Evolutionary conservation across 2,113 vertebrate genomes (phyloP).

Genomic region (Taurulus bubalis): DNA sequence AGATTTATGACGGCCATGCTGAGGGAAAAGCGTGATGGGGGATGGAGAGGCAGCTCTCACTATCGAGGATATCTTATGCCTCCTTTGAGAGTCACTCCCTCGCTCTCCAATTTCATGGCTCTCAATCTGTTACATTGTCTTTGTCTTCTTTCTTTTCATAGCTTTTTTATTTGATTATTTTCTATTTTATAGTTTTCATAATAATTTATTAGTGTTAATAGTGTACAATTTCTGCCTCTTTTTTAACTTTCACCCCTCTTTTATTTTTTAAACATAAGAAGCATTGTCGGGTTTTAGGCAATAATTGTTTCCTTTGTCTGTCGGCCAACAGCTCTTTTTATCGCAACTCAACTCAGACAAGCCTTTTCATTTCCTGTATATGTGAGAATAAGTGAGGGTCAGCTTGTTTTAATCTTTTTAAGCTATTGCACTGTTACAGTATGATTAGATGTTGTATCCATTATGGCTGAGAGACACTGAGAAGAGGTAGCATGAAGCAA

Average conservation of each 20-base stretch:
- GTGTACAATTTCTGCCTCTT: not conserved
- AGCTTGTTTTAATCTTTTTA: conserved; percentile 12
- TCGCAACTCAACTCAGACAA: conserved; percentile 23
- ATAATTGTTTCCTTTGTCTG: conserved; percentile 54
- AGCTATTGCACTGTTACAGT: conserved; percentile 1
- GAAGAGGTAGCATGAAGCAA: not conserved
- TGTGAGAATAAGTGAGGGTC: conserved; percentile 18
- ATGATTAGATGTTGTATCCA: conserved; percentile 12
- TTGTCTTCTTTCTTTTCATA: conserved; percentile 26
- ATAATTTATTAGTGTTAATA: conserved; percentile 8
- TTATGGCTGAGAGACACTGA: conserved; percentile 4
- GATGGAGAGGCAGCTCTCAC: conserved; percentile 54
- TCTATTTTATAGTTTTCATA: conserved; percentile 19
- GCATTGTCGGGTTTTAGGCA: conserved; percentile 17
- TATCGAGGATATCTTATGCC: conserved; percentile 61
- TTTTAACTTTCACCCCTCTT: conserved; percentile 3
- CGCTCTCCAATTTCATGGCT: conserved; percentile 58
- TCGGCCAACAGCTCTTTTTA: conserved; percentile 40
- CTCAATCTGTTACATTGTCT: conserved; percentile 51
- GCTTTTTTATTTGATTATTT: conserved; percentile 8
- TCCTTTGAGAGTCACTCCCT: conserved; percentile 55
- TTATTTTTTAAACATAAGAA: not conserved
- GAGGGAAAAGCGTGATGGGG: conserved; percentile 58
- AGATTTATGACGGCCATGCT: conserved; percentile 69
- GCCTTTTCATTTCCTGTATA: conserved; percentile 29